These are phyloP conservation scores for Macrotis lagotis DNA, from an alignment of 2,113 vertebrate species.

Conservation along the genomic window DNA sequence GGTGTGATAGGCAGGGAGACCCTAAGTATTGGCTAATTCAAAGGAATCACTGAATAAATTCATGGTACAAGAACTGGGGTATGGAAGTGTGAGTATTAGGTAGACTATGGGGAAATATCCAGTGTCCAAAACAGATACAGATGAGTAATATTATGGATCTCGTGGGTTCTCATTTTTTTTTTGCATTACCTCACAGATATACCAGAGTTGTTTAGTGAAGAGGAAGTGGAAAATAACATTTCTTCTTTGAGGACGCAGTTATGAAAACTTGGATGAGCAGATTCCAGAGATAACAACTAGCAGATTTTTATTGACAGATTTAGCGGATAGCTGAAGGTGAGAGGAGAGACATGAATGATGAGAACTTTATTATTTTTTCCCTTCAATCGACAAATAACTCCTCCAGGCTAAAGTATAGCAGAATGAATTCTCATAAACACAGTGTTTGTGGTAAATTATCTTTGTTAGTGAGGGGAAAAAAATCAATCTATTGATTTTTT, in stretches of 20 bases:
- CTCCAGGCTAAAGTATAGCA: slow-evolving; percentile 57
- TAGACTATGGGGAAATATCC: background rate
- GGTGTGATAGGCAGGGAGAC: background rate
- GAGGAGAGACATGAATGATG: slow-evolving; percentile 55
- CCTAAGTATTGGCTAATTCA: background rate
- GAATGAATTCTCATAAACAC: slow-evolving; percentile 68
- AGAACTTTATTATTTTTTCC: slow-evolving; percentile 29
- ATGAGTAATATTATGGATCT: background rate
- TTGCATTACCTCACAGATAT: slow-evolving; percentile 63
- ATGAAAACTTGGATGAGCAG: slow-evolving; percentile 80
- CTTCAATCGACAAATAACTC: slow-evolving; percentile 68
- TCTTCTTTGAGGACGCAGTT: slow-evolving; percentile 85
- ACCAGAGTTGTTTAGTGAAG: slow-evolving; percentile 84
- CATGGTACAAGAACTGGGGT: background rate
- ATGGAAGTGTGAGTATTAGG: background rate
- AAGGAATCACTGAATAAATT: background rate
- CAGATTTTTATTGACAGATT: slow-evolving; percentile 88
- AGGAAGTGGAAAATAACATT: slow-evolving; percentile 83
- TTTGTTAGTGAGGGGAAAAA: slow-evolving; percentile 72
- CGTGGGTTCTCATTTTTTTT: background rate
- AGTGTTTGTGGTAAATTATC: slow-evolving; percentile 72
- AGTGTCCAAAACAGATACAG: background rate
- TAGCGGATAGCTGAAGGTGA: slow-evolving; percentile 86
- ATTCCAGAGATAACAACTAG: slow-evolving; percentile 86
- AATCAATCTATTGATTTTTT: slow-evolving; percentile 68